Evolutionary conservation across 2,888 invertebrate species (phyloP), one percentile per base, ranked within the genome.

Genomic region (Physocephala rufipes): DNA sequence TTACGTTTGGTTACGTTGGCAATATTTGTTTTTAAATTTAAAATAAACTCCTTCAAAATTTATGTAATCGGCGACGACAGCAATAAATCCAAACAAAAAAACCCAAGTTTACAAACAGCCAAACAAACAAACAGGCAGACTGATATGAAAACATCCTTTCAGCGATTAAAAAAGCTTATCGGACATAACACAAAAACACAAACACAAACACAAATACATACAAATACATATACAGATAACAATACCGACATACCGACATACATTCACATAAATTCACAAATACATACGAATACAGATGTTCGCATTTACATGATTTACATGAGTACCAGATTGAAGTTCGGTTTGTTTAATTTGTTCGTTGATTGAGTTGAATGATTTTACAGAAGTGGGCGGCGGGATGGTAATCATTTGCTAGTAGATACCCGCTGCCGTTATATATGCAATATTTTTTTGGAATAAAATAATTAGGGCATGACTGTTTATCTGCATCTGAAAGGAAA

Each of bases 21-120:
- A 30, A n/a, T 68, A 51, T 68, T 68, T 68, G 51, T 51, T 61
- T 49, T 49, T 15, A 51, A 51, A 36, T 36, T 68, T 51, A 43
- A 68, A 68, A 30, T 51, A 62, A 62, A 68, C 62, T 49, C 24
- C 47, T 30, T 49, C 47, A 26, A 67, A 59, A 68, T 36, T 30
- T 51, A 19, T 19, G 19, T 49, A 62, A 67, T n/a, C 26, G 24
- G 49, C 16, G 19, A 61, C 28, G 36, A 62, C 21, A 21, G 12
- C 53, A 53, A 53, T 28, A 26, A 58, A n/a, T 2, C n/a, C n/a
- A n/a, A n/a, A n/a, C n/a, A n/a, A 55, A 55, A n/a, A 19, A 3
- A 19, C 21, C 4, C 36, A 55, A 55, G 24, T 21, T 9, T 12
- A n/a, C 19, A 24, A 55, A 19, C 19, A 19, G 21, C 7, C 19